Conservation (phyloP, 2,113 vertebrate species). For the Vicugna pacos region DNA sequence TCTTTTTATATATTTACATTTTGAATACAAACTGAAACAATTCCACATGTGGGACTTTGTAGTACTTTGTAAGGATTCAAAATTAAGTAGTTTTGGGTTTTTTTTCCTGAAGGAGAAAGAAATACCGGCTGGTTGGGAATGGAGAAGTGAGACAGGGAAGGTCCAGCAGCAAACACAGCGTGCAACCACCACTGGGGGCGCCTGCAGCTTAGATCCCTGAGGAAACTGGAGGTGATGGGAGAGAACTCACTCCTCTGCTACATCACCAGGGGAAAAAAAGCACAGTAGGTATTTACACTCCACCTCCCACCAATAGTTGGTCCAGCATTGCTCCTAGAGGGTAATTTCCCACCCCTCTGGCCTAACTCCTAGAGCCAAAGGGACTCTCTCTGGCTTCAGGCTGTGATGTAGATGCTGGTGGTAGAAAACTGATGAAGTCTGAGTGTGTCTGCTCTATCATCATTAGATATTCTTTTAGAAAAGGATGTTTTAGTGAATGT, state of each 20-base stretch:
- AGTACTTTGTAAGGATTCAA: background rate
- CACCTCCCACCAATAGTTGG: background rate
- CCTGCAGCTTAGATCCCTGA: background rate
- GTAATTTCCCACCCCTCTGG: background rate
- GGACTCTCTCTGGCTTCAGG: background rate
- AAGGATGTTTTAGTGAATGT: background rate
- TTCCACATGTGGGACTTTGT: background rate
- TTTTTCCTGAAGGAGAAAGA: background rate
- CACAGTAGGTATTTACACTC: background rate
- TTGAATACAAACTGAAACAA: background rate
- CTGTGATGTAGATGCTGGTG: background rate
- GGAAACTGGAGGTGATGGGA: background rate
- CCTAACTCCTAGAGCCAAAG: background rate
- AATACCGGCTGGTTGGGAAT: background rate
- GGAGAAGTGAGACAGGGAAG: background rate
- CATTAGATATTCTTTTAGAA: background rate
- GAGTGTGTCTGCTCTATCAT: too few species aligned
- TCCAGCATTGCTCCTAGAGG: background rate
- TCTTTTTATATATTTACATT: background rate
- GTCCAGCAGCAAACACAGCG: background rate
- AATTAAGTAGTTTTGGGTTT: background rate
- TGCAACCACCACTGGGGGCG: fast-evolving
- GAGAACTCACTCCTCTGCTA: background rate
- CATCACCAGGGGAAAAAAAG: background rate
- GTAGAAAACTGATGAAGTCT: background rate